Percentiles rank a stretch among this genome's conserved stretches.
Conservation (phyloP, 2,888 invertebrate species). For the Allophyes oxyacanthae region DNA sequence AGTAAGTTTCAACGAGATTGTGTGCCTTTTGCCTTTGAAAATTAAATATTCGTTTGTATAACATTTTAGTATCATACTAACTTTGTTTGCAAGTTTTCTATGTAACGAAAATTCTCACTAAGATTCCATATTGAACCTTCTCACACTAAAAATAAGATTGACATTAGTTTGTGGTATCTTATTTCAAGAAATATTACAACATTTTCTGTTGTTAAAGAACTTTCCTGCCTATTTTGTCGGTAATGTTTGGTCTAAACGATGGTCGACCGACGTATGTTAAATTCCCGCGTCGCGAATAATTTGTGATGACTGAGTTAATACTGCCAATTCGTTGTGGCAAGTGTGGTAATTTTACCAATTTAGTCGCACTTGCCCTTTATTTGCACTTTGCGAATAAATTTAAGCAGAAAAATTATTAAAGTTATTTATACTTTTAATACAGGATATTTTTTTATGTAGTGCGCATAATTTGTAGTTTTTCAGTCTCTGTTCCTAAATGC, state of each 20-base stretch:
- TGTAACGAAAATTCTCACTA: neutral
- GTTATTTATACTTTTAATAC: too few species aligned
- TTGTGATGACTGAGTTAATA: conserved; percentile 15
- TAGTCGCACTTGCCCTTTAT: neutral
- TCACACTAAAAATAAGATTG: accelerated
- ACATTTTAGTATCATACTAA: conserved; percentile 22
- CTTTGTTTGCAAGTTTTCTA: conserved; percentile 27
- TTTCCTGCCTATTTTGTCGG: neutral
- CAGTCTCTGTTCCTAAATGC: too few species aligned
- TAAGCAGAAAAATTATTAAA: too few species aligned
- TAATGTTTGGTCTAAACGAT: conserved; percentile 12
- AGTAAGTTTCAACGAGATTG: conserved; percentile 11
- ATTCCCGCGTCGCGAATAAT: conserved; percentile 27
- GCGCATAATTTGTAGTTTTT: too few species aligned
- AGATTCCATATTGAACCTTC: conserved; percentile 3
- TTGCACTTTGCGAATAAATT: too few species aligned
- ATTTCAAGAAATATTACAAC: conserved; percentile 16
- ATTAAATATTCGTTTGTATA: conserved; percentile 46
- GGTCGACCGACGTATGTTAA: conserved; percentile 14
- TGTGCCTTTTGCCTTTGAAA: conserved; percentile 41
- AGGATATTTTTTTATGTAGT: too few species aligned
- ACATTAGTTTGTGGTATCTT: conserved; percentile 1
- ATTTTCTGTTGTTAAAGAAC: conserved; percentile 21
- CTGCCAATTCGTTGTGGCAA: neutral
- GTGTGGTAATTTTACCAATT: conserved; percentile 5